Evolutionary conservation across 2,797 vertebrate genomes (phyloP).

Genomic region (Pogoniulus pusillus): DNA sequence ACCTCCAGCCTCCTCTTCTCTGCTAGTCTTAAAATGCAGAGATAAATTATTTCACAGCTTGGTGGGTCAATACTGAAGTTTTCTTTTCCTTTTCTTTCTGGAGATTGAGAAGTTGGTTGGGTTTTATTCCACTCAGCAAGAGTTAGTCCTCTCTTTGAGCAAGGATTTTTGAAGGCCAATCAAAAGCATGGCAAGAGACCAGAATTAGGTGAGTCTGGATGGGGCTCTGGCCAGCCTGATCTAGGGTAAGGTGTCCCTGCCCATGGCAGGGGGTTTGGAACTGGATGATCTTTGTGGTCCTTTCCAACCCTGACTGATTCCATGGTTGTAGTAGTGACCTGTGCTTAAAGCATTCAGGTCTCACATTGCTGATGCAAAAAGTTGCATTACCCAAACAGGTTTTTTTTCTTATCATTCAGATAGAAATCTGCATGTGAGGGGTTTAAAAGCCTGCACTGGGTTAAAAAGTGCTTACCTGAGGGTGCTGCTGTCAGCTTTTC

Average conservation of each 20-base stretch:
- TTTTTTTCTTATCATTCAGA: background rate
- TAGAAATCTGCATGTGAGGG: background rate
- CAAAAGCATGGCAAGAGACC: rapidly evolving
- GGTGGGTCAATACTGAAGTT: background rate
- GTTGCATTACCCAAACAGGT: background rate
- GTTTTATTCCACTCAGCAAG: background rate
- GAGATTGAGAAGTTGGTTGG: background rate
- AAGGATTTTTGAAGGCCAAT: background rate
- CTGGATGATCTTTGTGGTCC: too few species aligned
- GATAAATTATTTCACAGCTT: background rate
- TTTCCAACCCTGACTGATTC: too few species aligned
- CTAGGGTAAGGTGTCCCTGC: too few species aligned
- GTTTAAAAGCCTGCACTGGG: rapidly evolving
- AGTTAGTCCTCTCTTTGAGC: background rate
- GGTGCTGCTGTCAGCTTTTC: background rate
- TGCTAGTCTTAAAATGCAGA: background rate
- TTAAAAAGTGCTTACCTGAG: background rate
- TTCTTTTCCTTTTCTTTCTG: background rate
- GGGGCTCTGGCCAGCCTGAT: too few species aligned
- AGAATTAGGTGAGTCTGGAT: background rate
- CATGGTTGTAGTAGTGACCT: rapidly evolving
- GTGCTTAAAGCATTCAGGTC: background rate
- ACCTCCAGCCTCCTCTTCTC: background rate
- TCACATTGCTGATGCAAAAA: background rate
- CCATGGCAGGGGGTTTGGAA: too few species aligned